Conservation (phyloP, 2,888 invertebrate genomes). For the Pristionchus maxplancki region DNA sequence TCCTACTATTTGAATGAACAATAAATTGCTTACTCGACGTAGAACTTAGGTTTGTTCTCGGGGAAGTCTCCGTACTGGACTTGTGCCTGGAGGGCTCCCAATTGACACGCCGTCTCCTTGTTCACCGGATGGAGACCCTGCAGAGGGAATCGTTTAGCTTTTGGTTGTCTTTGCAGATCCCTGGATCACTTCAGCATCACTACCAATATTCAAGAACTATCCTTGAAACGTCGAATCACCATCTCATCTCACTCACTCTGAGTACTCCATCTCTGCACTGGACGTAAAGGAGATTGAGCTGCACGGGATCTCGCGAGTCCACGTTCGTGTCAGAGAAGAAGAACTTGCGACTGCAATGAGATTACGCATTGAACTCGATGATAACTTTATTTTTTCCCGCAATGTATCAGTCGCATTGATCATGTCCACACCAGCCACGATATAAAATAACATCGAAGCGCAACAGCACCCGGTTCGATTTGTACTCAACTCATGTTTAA, state of each 20-base stretch:
- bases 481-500: too few species aligned
- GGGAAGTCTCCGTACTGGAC: conserved; percentile 97
- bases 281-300: conserved; percentile 95
- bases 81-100: conserved; percentile 98
- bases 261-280: conserved; percentile 98
- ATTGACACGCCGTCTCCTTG: conserved; percentile 91
- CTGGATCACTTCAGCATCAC: background rate
- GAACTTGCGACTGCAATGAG: conserved; percentile 84
- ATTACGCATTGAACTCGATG: too few species aligned
- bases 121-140: conserved; percentile 93
- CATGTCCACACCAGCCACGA: background rate
- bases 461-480: too few species aligned
- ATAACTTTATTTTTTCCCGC: too few species aligned
- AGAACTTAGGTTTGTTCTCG: conserved; percentile 80
- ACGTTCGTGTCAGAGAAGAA: conserved; percentile 99
- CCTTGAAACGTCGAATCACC: background rate
- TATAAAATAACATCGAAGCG: background rate
- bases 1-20: too few species aligned
- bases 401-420: too few species aligned
- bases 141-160: background rate
- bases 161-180: background rate
- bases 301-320: conserved; percentile 93
- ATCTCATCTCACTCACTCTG: conserved; percentile 84
- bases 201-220: background rate
- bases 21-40: conserved; percentile 66